Percentiles rank a stretch among this genome's conserved stretches.
phyloP scores from a whole-genome alignment of 2,888 invertebrate species.

The Torymus texanus region DNA sequence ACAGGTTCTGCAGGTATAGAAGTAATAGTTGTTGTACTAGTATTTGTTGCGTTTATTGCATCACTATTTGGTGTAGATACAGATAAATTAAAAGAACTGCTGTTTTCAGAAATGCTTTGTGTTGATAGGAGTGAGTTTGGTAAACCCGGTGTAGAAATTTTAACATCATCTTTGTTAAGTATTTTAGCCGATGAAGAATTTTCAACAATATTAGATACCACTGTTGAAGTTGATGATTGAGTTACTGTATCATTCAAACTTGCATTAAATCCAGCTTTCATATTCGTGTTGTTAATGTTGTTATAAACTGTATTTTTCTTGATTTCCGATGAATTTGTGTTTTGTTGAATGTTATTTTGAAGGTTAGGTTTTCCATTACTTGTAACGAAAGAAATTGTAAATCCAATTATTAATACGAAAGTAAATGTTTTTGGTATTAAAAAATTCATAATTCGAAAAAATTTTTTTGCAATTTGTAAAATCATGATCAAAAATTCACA shows the following conservation, averaged over 20 bases:
- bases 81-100: conserved; percentile 6
- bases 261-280: not conserved
- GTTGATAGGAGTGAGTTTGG: not conserved
- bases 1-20: conserved; percentile 85
- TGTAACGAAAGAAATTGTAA: conserved; percentile 22
- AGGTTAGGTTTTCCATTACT: conserved; percentile 51
- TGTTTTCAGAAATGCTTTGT: conserved; percentile 12
- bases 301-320: conserved; percentile 20
- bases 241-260: conserved; percentile 18
- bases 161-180: conserved; percentile 11
- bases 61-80: conserved; percentile 54
- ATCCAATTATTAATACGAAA: conserved; percentile 19
- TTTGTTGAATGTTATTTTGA: conserved; percentile 7
- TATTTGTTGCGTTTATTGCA: conserved; percentile 66
- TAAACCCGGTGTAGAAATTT: not conserved
- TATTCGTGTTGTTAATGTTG: conserved; percentile 18
- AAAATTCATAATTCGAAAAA: not conserved
- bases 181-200: not conserved
- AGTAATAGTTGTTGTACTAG: conserved; percentile 73
- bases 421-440: conserved; percentile 16
- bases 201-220: not conserved
- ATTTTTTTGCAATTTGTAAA: conserved; percentile 29
- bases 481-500: conserved; percentile 51
- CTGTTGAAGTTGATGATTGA: conserved; percentile 11
- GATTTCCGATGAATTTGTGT: conserved; percentile 11